Percentiles rank a stretch among this genome's conserved stretches.
Conservation (phyloP, 2,797 vertebrate species). For the Microhierax caerulescens region DNA sequence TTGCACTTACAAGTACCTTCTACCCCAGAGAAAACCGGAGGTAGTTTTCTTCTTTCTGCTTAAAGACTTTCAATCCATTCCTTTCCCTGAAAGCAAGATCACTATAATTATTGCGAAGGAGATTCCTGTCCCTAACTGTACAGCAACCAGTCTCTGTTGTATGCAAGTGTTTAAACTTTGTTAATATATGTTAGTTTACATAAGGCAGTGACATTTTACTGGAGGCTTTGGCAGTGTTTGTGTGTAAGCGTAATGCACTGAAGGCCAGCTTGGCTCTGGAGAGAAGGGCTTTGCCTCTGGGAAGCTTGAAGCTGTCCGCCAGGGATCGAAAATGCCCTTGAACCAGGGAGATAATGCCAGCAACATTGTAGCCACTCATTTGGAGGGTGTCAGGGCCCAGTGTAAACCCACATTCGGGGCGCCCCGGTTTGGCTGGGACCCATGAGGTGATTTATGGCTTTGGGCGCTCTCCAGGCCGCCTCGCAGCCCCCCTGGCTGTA, state of each 20-base stretch:
- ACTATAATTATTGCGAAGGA: neutral
- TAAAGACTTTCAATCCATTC: neutral
- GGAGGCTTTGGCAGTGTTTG: neutral
- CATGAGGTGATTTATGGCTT: too few species aligned
- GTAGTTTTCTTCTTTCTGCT: neutral
- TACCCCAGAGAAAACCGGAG: neutral
- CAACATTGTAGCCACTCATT: rapidly evolving
- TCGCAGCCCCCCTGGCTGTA: too few species aligned
- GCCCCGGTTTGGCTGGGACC: neutral
- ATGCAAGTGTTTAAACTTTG: neutral
- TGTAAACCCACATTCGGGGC: rapidly evolving
- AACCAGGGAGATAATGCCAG: neutral
- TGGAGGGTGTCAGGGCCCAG: neutral
- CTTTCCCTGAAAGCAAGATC: neutral
- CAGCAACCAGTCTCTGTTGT: neutral
- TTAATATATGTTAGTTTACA: neutral
- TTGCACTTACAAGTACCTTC: neutral
- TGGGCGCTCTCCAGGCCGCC: neutral
- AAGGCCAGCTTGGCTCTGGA: neutral
- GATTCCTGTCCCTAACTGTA: neutral
- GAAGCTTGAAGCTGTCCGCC: neutral
- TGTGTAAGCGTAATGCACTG: neutral
- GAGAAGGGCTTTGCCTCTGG: neutral
- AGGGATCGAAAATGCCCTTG: neutral
- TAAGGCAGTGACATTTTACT: neutral